Percentiles rank a stretch among this genome's conserved stretches.
Conservation (phyloP, 1,140 invertebrate genomes). For the Atta colombica region DNA sequence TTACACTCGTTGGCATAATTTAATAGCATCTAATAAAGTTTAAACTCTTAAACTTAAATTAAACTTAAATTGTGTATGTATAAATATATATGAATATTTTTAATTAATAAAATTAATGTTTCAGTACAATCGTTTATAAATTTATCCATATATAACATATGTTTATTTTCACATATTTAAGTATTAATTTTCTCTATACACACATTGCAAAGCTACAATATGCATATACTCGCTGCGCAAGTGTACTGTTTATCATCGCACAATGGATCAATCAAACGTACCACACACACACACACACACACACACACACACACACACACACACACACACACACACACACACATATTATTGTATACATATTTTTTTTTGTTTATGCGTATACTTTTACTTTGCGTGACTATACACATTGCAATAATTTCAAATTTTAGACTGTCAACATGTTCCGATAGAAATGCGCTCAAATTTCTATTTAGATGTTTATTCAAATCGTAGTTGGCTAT, state of each 20-base stretch:
- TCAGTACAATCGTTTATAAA: background rate
- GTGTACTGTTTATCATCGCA: no score
- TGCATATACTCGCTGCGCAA: no score
- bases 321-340: no score
- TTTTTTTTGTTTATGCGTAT: background rate
- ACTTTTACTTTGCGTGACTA: no score
- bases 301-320: no score
- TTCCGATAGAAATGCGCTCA: background rate
- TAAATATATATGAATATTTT: background rate
- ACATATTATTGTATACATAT: no score
- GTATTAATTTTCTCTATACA: background rate
- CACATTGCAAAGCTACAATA: no score
- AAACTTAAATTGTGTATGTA: background rate
- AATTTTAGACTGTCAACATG: no score
- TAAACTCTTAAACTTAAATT: background rate
- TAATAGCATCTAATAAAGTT: background rate
- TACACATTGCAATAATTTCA: no score
- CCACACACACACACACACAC: no score
- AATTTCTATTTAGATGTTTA: background rate
- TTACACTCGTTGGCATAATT: background rate
- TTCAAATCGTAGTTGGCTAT: background rate
- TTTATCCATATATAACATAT: background rate
- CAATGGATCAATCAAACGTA: no score
- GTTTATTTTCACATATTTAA: background rate
- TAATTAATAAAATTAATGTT: slow-evolving; percentile 7